Percentiles rank a stretch among this genome's conserved stretches.
phyloP scores from a whole-genome alignment of 2,888 invertebrate species.

The Coleophora deauratella region DNA sequence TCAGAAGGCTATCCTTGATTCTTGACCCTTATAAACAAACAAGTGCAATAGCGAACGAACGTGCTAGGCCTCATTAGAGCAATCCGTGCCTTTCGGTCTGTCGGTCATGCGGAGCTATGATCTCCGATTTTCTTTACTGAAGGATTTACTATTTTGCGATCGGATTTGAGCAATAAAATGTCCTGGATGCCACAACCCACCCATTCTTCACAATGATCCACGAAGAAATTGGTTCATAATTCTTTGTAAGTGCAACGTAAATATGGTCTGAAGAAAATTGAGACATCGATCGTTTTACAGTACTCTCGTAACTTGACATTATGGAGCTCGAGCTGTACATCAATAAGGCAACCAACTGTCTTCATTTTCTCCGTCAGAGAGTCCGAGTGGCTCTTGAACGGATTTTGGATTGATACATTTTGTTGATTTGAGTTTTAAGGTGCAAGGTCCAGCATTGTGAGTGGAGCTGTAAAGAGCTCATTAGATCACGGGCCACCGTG shows the following conservation, averaged over 20 bases:
- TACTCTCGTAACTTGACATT: neutral
- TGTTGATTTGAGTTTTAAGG: constrained; percentile 30
- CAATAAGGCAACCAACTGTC: neutral
- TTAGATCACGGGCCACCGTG: constrained; percentile 42
- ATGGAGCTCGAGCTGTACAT: neutral
- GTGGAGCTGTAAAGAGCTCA: constrained; percentile 45
- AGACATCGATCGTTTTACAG: neutral
- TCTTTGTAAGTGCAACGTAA: neutral
- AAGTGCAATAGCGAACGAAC: neutral
- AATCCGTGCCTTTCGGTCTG: constrained; percentile 26
- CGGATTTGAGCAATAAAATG: no score
- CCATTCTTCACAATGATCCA: no score
- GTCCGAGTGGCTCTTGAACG: no score
- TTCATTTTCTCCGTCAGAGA: no score
- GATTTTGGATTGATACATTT: no score
- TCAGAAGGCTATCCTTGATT: no score
- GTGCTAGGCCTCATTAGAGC: constrained; percentile 15
- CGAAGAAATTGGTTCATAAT: no score
- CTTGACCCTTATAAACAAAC: neutral
- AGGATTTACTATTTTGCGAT: constrained; percentile 13
- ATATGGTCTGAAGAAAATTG: neutral
- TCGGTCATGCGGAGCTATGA: constrained; percentile 39
- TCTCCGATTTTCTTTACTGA: constrained; percentile 32
- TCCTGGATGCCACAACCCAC: no score
- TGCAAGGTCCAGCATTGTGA: constrained; percentile 38